Conservation (phyloP, 2,888 invertebrate genomes). For the Pristionchus maxplancki region DNA sequence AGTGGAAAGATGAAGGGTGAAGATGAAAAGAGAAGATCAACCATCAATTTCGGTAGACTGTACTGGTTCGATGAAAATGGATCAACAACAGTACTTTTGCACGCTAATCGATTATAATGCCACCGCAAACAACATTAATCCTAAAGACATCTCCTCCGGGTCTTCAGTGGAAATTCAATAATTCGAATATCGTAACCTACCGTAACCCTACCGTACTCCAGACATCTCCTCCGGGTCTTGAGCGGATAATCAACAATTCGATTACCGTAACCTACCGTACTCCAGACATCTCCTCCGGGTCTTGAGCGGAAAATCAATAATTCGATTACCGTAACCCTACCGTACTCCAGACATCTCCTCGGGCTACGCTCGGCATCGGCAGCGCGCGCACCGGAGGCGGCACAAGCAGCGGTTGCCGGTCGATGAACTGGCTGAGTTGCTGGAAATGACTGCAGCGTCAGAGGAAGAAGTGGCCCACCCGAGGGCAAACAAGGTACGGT, state of each 20-base stretch:
- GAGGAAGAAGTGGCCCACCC: slow-evolving; percentile 51
- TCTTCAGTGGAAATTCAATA: not conserved
- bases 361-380: slow-evolving; percentile 33
- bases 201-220: not conserved
- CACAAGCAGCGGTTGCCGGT: slow-evolving; percentile 38
- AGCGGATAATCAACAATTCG: not conserved
- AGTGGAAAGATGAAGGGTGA: not conserved
- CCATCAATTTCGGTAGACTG: not conserved
- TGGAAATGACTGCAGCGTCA: slow-evolving; percentile 26
- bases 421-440: slow-evolving; percentile 43
- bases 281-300: slow-evolving; percentile 35
- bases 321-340: not conserved
- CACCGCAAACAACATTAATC: too few relatives aligned
- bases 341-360: slow-evolving; percentile 34
- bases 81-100: too few relatives aligned
- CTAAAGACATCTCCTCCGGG: too few relatives aligned
- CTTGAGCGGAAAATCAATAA: not conserved
- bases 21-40: not conserved
- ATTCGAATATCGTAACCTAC: not conserved
- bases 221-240: slow-evolving; percentile 16
- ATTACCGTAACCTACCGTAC: not conserved
- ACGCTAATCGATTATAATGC: too few relatives aligned
- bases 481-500: slow-evolving; percentile 42
- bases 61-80: too few relatives aligned
- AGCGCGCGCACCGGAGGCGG: slow-evolving; percentile 3